phyloP scores from a whole-genome alignment of 2,888 invertebrate genomes.

The Antheraea assamensis region DNA sequence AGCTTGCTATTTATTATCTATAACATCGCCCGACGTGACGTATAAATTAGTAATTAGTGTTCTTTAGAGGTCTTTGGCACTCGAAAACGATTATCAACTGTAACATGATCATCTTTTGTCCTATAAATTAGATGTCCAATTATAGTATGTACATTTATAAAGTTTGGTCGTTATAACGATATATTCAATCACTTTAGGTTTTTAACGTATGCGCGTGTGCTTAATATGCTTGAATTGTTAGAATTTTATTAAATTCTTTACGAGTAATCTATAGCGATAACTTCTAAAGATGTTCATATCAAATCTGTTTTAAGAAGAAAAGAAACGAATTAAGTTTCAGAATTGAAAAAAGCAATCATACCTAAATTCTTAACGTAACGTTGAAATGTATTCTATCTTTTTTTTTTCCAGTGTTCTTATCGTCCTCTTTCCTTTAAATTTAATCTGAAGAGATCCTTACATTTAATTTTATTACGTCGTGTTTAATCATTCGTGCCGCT shows the following conservation, averaged over 20 bases:
- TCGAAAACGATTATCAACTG: neutral
- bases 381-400: neutral
- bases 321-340: neutral
- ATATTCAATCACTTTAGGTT: no score
- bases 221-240: neutral
- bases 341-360: neutral
- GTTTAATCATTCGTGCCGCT: slow-evolving; percentile 22
- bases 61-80: neutral
- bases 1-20: neutral
- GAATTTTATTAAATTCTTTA: neutral
- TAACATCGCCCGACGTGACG: neutral
- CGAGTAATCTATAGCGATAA: neutral
- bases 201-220: no score
- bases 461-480: neutral
- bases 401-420: neutral
- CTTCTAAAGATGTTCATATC: neutral
- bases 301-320: neutral
- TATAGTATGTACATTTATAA: no score
- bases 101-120: neutral
- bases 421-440: slow-evolving; percentile 1
- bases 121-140: no score
- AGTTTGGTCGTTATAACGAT: no score
- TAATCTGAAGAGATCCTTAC: slow-evolving; percentile 13
- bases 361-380: neutral
- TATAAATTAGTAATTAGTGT: neutral